These are phyloP conservation scores for Belonocnema kinseyi DNA, from an alignment of 1,140 invertebrate species.

Conservation along the genomic window DNA sequence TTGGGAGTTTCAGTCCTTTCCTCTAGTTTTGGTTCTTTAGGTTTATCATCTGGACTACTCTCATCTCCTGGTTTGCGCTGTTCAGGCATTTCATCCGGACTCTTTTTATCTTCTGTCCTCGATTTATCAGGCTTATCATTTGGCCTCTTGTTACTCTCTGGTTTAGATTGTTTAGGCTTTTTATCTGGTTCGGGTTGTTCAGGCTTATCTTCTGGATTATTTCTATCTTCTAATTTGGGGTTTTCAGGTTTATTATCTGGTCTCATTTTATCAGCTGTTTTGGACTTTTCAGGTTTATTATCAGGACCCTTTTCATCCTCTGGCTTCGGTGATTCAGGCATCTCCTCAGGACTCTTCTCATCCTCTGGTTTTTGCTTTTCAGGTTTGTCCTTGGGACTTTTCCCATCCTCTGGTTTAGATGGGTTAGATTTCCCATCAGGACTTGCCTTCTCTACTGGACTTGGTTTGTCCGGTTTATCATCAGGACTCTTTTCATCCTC, in stretches of 20 bases:
- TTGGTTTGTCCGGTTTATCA: too few relatives aligned
- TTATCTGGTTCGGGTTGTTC: conserved; percentile 20
- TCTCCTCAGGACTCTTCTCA: not conserved
- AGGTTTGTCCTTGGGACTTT: not conserved
- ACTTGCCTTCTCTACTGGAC: too few relatives aligned
- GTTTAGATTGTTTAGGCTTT: not conserved
- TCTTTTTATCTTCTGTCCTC: not conserved
- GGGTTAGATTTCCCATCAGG: too few relatives aligned
- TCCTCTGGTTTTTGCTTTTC: not conserved
- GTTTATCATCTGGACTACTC: conserved; percentile 9
- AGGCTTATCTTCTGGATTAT: conserved; percentile 10
- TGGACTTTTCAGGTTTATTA: not conserved
- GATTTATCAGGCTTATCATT: not conserved
- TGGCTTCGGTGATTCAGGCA: not conserved
- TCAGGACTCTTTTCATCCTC: too few relatives aligned
- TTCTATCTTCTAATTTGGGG: not conserved
- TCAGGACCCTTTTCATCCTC: not conserved
- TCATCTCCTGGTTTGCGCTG: not conserved
- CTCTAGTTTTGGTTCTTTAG: not conserved
- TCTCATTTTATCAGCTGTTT: not conserved
- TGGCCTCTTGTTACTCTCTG: not conserved
- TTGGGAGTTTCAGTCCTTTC: not conserved
- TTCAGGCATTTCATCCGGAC: too few relatives aligned
- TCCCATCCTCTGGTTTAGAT: not conserved
- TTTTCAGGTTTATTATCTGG: not conserved